A percentile compares a stretch with the other conserved stretches of the same genome.
phyloP scores from a whole-genome alignment of 2,113 vertebrate species.

The Polyodon spathula region DNA sequence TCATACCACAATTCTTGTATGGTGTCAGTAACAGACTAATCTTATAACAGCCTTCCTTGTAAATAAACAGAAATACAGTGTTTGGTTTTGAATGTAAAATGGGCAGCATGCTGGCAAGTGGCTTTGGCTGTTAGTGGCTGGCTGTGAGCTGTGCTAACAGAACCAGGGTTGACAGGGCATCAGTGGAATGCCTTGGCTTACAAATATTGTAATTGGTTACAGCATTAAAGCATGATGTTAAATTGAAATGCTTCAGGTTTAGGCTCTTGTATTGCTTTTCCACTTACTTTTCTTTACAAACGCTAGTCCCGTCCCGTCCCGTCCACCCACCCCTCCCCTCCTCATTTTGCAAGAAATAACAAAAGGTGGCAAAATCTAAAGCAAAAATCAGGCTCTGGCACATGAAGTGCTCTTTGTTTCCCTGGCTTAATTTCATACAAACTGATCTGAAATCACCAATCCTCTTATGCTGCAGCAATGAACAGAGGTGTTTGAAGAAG shows the following conservation, averaged over 20 bases:
- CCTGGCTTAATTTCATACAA: slow-evolving; percentile 33
- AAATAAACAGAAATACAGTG: slow-evolving; percentile 26
- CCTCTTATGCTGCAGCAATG: slow-evolving; percentile 32
- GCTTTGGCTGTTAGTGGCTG: slow-evolving; percentile 80
- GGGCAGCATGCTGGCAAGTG: slow-evolving; percentile 75
- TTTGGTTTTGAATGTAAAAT: slow-evolving; percentile 44
- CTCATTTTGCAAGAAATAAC: slow-evolving; percentile 29
- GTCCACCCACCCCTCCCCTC: too few relatives aligned
- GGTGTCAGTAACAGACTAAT: slow-evolving; percentile 39
- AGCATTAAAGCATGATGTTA: background rate
- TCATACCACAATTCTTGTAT: slow-evolving; percentile 27
- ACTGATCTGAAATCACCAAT: slow-evolving; percentile 30
- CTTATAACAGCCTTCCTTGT: slow-evolving; percentile 39
- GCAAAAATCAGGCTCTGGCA: slow-evolving; percentile 8
- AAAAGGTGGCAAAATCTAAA: background rate
- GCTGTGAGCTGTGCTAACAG: slow-evolving; percentile 76
- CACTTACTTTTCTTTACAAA: too few relatives aligned
- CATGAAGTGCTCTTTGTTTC: slow-evolving; percentile 21
- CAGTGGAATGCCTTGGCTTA: slow-evolving; percentile 10
- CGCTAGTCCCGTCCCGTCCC: too few relatives aligned
- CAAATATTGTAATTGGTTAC: slow-evolving; percentile 19
- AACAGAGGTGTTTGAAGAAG: too few relatives aligned
- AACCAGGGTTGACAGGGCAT: slow-evolving; percentile 42
- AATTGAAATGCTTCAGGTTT: slow-evolving; percentile 15
- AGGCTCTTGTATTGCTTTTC: slow-evolving; percentile 30